These are phyloP conservation scores for Lasioglossum pauxillum DNA, from an alignment of 2,888 invertebrate genomes.

Conservation along the genomic window DNA sequence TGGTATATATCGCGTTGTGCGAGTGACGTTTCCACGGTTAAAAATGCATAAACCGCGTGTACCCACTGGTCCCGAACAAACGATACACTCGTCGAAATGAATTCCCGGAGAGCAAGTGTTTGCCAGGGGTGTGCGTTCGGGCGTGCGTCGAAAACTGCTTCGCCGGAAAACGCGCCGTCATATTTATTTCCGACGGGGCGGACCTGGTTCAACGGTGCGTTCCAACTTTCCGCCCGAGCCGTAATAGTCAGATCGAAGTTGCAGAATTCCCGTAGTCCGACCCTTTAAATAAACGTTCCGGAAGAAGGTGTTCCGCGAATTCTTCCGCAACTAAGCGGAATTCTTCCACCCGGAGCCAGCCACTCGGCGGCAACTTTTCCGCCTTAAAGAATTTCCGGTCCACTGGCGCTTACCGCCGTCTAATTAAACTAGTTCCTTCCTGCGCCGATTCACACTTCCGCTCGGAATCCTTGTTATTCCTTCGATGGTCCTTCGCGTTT, in stretches of 20 bases:
- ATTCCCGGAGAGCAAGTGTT: slow-evolving; percentile 1
- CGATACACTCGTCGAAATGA: slow-evolving; percentile 30
- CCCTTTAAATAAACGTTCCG: slow-evolving; percentile 39
- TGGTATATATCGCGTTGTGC: background rate
- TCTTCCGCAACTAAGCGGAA: slow-evolving; percentile 13
- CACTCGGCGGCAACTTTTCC: slow-evolving; percentile 20
- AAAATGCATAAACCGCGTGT: background rate
- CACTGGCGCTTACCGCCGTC: background rate
- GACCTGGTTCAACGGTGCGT: background rate
- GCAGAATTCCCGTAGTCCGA: slow-evolving; percentile 9
- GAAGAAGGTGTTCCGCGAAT: slow-evolving; percentile 27
- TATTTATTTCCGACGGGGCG: slow-evolving; percentile 38
- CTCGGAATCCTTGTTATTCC: background rate
- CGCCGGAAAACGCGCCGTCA: slow-evolving; percentile 36
- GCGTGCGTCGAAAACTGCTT: slow-evolving; percentile 15
- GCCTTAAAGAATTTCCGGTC: slow-evolving; percentile 18
- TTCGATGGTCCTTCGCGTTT: background rate
- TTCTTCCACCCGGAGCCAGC: slow-evolving; percentile 17
- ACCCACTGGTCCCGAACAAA: slow-evolving; percentile 9
- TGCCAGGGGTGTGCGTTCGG: slow-evolving; percentile 11
- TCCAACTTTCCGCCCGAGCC: slow-evolving; percentile 19
- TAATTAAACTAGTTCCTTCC: slow-evolving; percentile 44
- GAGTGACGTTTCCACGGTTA: background rate
- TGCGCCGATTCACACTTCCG: slow-evolving; percentile 2
- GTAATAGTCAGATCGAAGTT: slow-evolving; percentile 28